phyloP scores from a whole-genome alignment of 2,797 vertebrate genomes.

The Adelosebastes latens region DNA sequence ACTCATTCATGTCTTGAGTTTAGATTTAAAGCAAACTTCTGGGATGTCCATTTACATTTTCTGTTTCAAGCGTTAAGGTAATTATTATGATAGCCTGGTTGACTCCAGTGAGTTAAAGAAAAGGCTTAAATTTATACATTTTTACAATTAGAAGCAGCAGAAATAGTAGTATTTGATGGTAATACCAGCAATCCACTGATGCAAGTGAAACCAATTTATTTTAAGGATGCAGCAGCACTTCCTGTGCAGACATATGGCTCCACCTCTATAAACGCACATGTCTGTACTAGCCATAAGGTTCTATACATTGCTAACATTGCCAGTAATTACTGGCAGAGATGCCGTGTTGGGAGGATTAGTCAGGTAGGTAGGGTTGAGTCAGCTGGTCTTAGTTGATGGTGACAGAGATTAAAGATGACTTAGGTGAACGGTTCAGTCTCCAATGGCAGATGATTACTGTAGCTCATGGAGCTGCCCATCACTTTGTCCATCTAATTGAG shows the following conservation, averaged over 20 bases:
- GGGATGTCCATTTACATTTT: background rate
- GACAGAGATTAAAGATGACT: slow-evolving; percentile 46
- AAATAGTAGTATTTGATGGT: background rate
- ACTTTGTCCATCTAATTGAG: background rate
- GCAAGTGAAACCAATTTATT: slow-evolving; percentile 10
- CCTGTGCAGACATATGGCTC: slow-evolving; percentile 2
- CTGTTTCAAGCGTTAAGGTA: background rate
- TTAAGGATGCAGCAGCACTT: slow-evolving; percentile 17
- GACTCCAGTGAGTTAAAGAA: background rate
- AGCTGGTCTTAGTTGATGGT: slow-evolving; percentile 33
- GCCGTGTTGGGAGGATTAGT: slow-evolving; percentile 46
- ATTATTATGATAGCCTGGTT: background rate
- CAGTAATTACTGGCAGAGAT: slow-evolving; percentile 32
- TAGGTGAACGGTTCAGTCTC: slow-evolving; percentile 6
- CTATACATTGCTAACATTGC: background rate
- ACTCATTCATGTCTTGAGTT: background rate
- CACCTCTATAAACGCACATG: slow-evolving; percentile 13
- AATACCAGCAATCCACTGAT: slow-evolving; percentile 3
- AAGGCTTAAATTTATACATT: background rate
- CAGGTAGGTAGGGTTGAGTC: slow-evolving; percentile 50
- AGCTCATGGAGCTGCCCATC: background rate
- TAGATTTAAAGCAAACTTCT: background rate
- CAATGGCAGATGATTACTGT: slow-evolving; percentile 2
- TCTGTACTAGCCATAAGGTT: slow-evolving; percentile 2
- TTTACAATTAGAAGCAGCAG: background rate